Conservation (phyloP, 1,140 invertebrate genomes). For the Drosophila arawakana region DNA sequence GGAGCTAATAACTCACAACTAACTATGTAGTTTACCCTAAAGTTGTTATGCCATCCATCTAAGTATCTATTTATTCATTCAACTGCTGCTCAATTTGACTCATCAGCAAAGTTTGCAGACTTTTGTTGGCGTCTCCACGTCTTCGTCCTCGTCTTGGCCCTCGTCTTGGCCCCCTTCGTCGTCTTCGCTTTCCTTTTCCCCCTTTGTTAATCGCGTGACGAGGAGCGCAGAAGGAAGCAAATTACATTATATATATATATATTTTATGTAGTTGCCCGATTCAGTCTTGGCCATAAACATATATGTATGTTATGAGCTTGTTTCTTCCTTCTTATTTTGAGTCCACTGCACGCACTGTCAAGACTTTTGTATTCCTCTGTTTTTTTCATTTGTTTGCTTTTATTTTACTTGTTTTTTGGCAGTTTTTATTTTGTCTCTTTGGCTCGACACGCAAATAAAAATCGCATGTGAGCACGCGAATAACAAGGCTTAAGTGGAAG, state of each 20-base stretch:
- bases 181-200: slow-evolving; percentile 15
- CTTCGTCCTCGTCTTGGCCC: background rate
- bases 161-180: slow-evolving; percentile 21
- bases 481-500: slow-evolving; percentile 60
- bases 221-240: slow-evolving; percentile 46
- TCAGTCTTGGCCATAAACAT: slow-evolving; percentile 10
- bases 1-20: slow-evolving; percentile 25
- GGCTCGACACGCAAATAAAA: slow-evolving; percentile 72
- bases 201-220: slow-evolving; percentile 54
- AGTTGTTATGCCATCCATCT: slow-evolving; percentile 25
- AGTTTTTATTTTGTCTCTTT: slow-evolving; percentile 50
- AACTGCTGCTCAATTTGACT: slow-evolving; percentile 72
- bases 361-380: slow-evolving; percentile 32
- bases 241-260: slow-evolving; percentile 48
- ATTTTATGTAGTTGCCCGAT: slow-evolving; percentile 53
- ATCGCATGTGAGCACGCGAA: slow-evolving; percentile 74
- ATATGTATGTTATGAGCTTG: slow-evolving; percentile 21
- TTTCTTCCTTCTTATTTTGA: slow-evolving; percentile 17
- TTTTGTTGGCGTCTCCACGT: slow-evolving; percentile 18
- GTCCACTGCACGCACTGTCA: slow-evolving; percentile 56
- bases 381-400: slow-evolving; percentile 30
- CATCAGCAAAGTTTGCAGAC: slow-evolving; percentile 64
- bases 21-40: slow-evolving; percentile 31
- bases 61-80: slow-evolving; percentile 52
- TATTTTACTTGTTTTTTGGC: slow-evolving; percentile 36